Evolutionary conservation across 2,888 invertebrate genomes (phyloP).

Genomic region (Pyrochroa serraticornis): DNA sequence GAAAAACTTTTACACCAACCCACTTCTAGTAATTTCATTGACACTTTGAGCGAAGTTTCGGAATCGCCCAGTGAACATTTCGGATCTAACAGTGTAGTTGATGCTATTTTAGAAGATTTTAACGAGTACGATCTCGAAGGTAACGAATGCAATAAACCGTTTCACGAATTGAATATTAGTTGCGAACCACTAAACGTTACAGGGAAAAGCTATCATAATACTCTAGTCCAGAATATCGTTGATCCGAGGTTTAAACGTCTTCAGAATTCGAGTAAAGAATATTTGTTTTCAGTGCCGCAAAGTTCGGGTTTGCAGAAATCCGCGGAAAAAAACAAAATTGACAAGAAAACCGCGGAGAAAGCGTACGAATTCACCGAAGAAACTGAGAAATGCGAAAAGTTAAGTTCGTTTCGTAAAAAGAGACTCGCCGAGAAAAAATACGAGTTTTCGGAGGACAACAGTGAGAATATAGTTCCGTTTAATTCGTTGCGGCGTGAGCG

Average conservation of each 20-base stretch:
- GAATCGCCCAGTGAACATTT: conserved; percentile 55
- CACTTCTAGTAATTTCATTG: conserved; percentile 41
- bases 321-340: conserved; percentile 50
- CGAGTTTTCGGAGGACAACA: conserved; percentile 82
- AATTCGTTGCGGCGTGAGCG: conserved; percentile 63
- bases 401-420: conserved; percentile 84
- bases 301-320: conserved; percentile 39
- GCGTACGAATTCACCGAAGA: conserved; percentile 88
- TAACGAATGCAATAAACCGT: conserved; percentile 56
- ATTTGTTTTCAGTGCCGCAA: conserved; percentile 53
- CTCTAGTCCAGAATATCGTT: conserved; percentile 55
- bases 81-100: conserved; percentile 52
- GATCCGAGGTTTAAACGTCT: conserved; percentile 55
- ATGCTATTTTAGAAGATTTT: conserved; percentile 58
- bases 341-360: conserved; percentile 68
- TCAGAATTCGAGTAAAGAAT: conserved; percentile 50
- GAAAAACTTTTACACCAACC: conserved; percentile 34
- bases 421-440: conserved; percentile 90
- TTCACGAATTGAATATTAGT: conserved; percentile 58
- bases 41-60: conserved; percentile 54
- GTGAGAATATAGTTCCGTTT: conserved; percentile 70
- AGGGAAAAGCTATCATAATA: conserved; percentile 57
- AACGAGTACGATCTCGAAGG: conserved; percentile 58
- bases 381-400: conserved; percentile 81
- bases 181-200: conserved; percentile 59